Conservation (phyloP, 2,888 invertebrate genomes). For the Morpho helenor region DNA sequence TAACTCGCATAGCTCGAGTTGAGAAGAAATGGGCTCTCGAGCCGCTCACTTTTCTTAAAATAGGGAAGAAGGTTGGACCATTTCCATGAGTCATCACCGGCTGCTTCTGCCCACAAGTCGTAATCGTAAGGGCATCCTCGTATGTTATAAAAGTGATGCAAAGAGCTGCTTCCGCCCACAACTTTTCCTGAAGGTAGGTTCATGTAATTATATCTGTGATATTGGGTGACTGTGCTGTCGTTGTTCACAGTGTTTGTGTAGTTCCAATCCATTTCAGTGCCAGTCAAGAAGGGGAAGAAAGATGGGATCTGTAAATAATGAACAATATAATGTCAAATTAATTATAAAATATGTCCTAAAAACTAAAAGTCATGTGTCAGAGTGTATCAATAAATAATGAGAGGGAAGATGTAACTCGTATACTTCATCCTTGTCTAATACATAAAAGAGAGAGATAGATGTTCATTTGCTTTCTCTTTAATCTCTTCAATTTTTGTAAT, state of each 20-base stretch:
- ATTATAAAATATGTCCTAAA: slow-evolving; percentile 1
- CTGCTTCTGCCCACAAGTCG: slow-evolving; percentile 59
- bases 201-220: slow-evolving; percentile 41
- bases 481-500: too few relatives aligned
- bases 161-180: slow-evolving; percentile 74
- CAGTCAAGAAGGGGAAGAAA: slow-evolving; percentile 12
- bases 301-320: slow-evolving; percentile 12
- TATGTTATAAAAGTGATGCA: slow-evolving; percentile 74
- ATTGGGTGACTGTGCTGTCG: slow-evolving; percentile 60
- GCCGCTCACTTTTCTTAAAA: slow-evolving; percentile 66
- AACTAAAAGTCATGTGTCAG: too few relatives aligned
- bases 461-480: too few relatives aligned
- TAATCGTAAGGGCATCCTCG: slow-evolving; percentile 67
- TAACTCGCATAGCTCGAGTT: slow-evolving; percentile 28
- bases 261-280: slow-evolving; percentile 20
- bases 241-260: slow-evolving; percentile 8
- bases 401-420: too few relatives aligned
- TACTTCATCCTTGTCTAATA: too few relatives aligned
- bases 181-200: slow-evolving; percentile 73
- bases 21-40: slow-evolving; percentile 29
- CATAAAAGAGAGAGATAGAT: too few relatives aligned
- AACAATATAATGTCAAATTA: background rate
- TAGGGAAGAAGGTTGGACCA: slow-evolving; percentile 67
- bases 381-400: too few relatives aligned
- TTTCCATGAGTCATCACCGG: slow-evolving; percentile 73